A percentile compares a stretch with the other conserved stretches of the same genome.
phyloP scores from a whole-genome alignment of 2,797 vertebrate species.

The Propithecus deckenii region DNA sequence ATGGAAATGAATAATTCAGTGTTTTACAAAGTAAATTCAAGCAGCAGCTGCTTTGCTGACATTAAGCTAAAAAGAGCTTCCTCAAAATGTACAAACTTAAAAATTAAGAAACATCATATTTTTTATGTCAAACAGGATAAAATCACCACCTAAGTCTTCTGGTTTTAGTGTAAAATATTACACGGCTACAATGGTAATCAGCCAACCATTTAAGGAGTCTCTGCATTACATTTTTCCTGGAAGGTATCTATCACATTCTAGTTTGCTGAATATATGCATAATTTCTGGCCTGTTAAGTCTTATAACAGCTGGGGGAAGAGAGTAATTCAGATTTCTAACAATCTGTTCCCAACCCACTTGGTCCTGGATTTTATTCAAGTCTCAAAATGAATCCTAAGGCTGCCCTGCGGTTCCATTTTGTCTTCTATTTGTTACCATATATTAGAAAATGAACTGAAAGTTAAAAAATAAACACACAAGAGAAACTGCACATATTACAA shows the following conservation, averaged over 20 bases:
- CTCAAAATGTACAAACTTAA: slow-evolving; percentile 66
- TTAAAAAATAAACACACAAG: neutral
- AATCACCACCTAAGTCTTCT: neutral
- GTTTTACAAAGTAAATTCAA: slow-evolving; percentile 77
- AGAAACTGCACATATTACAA: neutral
- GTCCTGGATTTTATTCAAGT: slow-evolving; percentile 29
- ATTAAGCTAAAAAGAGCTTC: slow-evolving; percentile 72
- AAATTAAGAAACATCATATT: slow-evolving; percentile 56
- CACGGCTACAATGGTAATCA: neutral
- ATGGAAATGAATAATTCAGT: slow-evolving; percentile 83
- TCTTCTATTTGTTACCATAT: neutral
- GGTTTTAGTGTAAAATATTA: slow-evolving; percentile 14
- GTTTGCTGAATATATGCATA: slow-evolving; percentile 65
- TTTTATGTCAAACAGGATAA: neutral
- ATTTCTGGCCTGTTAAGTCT: slow-evolving; percentile 48
- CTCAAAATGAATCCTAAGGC: neutral
- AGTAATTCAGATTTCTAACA: slow-evolving; percentile 64
- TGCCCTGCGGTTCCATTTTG: neutral
- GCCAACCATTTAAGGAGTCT: neutral
- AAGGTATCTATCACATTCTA: slow-evolving; percentile 20
- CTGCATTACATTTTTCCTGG: neutral
- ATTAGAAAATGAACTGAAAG: neutral
- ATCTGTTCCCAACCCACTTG: slow-evolving; percentile 65
- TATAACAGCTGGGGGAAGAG: slow-evolving; percentile 49
- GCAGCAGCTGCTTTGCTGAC: slow-evolving; percentile 78